A percentile compares a stretch with the other conserved stretches of the same genome.
phyloP scores from a whole-genome alignment of 2,797 vertebrate genomes.

The Anguilla pacifica region DNA sequence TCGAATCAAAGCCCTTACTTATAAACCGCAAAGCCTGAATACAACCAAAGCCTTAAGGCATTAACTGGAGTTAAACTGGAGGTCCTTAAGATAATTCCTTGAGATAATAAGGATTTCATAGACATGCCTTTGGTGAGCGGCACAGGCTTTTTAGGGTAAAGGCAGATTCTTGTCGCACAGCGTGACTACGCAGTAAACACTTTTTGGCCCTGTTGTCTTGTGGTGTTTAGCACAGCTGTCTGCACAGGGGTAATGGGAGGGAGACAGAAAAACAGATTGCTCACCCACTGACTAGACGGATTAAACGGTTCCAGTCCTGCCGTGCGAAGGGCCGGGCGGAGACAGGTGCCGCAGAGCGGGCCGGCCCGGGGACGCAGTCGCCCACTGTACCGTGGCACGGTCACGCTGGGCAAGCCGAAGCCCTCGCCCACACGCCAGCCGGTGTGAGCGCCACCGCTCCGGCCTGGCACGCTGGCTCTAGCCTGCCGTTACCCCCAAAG shows the following conservation, averaged over 20 bases:
- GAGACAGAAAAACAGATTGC: constrained; percentile 2
- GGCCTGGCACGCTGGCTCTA: background rate
- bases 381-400: background rate
- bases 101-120: background rate
- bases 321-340: too few relatives aligned
- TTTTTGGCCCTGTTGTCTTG: background rate
- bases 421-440: background rate
- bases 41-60: background rate
- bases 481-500: background rate
- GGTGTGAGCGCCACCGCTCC: background rate
- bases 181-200: background rate
- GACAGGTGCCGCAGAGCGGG: background rate
- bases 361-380: background rate
- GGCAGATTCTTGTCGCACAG: background rate
- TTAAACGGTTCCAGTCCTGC: constrained; percentile 7
- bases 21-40: background rate
- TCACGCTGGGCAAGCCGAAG: background rate
- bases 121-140: background rate
- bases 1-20: background rate
- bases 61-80: background rate
- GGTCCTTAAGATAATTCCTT: background rate
- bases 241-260: background rate
- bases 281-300: constrained; percentile 26
- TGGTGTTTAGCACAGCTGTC: background rate
- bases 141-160: background rate